These are phyloP conservation scores for Silurus asotus DNA, from an alignment of 2,113 vertebrate species.

Conservation along the genomic window DNA sequence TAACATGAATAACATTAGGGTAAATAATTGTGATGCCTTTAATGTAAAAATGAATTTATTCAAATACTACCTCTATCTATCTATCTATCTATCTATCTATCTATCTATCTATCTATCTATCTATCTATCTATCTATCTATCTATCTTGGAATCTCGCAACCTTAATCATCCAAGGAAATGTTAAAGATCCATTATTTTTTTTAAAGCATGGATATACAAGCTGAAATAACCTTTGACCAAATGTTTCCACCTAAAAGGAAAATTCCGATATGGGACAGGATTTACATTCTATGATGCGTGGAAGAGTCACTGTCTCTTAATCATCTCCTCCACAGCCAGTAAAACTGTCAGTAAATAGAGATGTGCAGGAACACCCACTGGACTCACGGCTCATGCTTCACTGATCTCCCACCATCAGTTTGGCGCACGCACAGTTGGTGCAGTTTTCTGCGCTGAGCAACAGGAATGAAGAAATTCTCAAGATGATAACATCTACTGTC, in stretches of 20 bases:
- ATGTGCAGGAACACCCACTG: slow-evolving; percentile 40
- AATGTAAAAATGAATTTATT: neutral
- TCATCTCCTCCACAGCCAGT: slow-evolving; percentile 37
- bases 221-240: slow-evolving; percentile 35
- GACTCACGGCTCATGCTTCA: slow-evolving; percentile 29
- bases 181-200: neutral
- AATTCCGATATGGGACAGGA: slow-evolving; percentile 38
- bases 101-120: too few relatives aligned
- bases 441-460: slow-evolving; percentile 4
- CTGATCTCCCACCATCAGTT: slow-evolving; percentile 23
- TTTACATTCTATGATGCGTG: slow-evolving; percentile 37
- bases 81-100: too few relatives aligned
- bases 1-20: neutral
- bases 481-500: slow-evolving; percentile 10
- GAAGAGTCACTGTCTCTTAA: slow-evolving; percentile 35
- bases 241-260: slow-evolving; percentile 35
- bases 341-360: slow-evolving; percentile 41
- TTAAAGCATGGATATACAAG: slow-evolving; percentile 1
- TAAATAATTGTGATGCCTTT: neutral
- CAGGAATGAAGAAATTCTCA: slow-evolving; percentile 19
- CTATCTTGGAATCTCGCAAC: neutral
- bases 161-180: neutral
- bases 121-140: too few relatives aligned
- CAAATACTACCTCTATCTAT: neutral
- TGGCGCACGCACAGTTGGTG: neutral